Evolutionary conservation across 1,140 invertebrate species (phyloP).

Genomic region (Monochamus saltuarius): DNA sequence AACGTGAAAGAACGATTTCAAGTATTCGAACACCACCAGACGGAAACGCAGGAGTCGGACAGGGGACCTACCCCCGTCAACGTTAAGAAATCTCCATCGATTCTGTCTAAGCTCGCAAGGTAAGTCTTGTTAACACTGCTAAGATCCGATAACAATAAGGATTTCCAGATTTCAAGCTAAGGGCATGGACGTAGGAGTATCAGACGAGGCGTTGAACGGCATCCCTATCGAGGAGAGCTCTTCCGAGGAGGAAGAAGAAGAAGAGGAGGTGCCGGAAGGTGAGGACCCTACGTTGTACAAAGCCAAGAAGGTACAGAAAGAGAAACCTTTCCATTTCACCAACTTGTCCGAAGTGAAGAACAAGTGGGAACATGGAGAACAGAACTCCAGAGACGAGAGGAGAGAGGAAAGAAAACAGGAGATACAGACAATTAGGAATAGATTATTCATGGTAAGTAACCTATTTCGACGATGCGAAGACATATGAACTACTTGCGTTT

Average conservation of each 20-base stretch:
- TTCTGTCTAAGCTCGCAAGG: constrained; percentile 79
- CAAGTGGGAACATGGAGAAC: constrained; percentile 71
- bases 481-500: neutral
- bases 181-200: constrained; percentile 76
- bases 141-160: neutral
- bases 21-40: constrained; percentile 71
- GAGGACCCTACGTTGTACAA: constrained; percentile 52
- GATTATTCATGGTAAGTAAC: constrained; percentile 72
- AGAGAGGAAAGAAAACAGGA: constrained; percentile 84
- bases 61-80: constrained; percentile 63
- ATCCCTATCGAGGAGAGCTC: constrained; percentile 65
- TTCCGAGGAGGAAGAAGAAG: constrained; percentile 65
- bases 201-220: constrained; percentile 72
- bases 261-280: constrained; percentile 50
- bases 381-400: constrained; percentile 64
- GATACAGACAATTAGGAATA: constrained; percentile 78
- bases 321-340: constrained; percentile 76
- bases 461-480: too few relatives aligned
- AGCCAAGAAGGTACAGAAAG: constrained; percentile 56
- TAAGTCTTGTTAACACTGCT: constrained; percentile 50
- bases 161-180: constrained; percentile 72
- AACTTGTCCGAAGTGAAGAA: constrained; percentile 83
- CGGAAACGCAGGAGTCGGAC: constrained; percentile 56
- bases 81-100: constrained; percentile 72
- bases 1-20: constrained; percentile 86